A percentile compares a stretch with the other conserved stretches of the same genome.
phyloP scores from a whole-genome alignment of 1,140 invertebrate genomes.

The Triops longicaudatus region DNA sequence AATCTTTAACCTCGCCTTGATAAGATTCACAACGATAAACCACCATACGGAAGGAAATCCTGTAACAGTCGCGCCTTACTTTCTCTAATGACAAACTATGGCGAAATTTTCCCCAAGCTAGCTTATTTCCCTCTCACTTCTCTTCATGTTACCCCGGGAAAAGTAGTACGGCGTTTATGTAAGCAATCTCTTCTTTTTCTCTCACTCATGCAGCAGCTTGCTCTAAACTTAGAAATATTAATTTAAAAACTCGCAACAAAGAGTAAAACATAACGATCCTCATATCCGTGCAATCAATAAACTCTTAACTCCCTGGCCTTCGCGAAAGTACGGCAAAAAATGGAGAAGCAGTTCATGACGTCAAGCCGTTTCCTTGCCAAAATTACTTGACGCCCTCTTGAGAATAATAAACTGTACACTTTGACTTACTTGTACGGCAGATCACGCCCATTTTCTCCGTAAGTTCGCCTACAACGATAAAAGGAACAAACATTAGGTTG shows the following conservation, averaged over 20 bases:
- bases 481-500: background rate
- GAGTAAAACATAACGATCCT: background rate
- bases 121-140: background rate
- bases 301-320: background rate
- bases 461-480: background rate
- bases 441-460: background rate
- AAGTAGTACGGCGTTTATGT: background rate
- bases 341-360: background rate
- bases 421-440: constrained; percentile 7
- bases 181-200: background rate
- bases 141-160: background rate
- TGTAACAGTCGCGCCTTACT: background rate
- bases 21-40: background rate
- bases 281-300: background rate
- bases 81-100: background rate
- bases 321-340: background rate
- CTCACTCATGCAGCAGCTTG: background rate
- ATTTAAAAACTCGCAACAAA: background rate
- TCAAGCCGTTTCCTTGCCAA: background rate
- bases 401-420: background rate
- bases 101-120: background rate
- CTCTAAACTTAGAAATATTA: background rate
- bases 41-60: background rate
- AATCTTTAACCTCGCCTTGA: background rate
- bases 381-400: background rate